phyloP scores from a whole-genome alignment of 2,797 vertebrate genomes.

The Champsocephalus gunnari region DNA sequence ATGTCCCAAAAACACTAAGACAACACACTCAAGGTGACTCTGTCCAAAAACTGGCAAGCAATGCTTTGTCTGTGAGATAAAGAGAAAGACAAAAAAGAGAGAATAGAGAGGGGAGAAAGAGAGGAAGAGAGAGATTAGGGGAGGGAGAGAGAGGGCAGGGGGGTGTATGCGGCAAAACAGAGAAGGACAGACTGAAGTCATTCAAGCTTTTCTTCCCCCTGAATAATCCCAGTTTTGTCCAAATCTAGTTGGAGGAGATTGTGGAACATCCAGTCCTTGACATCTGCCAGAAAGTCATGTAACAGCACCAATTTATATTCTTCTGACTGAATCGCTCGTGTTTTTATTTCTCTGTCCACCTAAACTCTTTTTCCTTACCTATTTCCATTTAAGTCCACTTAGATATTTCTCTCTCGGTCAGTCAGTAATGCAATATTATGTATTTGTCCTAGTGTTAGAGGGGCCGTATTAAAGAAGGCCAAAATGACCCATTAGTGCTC shows the following conservation, averaged over 20 bases:
- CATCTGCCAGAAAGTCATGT: constrained; percentile 67
- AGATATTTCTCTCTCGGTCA: neutral
- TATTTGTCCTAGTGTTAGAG: neutral
- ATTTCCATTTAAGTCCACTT: neutral
- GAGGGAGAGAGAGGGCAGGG: constrained; percentile 21
- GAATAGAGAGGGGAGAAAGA: constrained; percentile 37
- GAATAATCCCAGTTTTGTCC: constrained; percentile 78
- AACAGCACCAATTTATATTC: constrained; percentile 49
- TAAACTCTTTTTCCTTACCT: neutral
- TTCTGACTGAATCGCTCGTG: constrained; percentile 20
- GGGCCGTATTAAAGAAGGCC: neutral
- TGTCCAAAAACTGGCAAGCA: constrained; percentile 48
- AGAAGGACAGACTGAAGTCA: constrained; percentile 76
- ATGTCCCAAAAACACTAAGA: constrained; percentile 9
- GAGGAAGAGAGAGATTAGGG: constrained; percentile 56
- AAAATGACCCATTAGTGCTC: neutral
- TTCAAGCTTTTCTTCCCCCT: constrained; percentile 70
- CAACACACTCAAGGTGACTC: constrained; percentile 68
- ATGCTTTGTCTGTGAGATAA: constrained; percentile 63
- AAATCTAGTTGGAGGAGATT: constrained; percentile 75
- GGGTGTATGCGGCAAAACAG: constrained; percentile 56
- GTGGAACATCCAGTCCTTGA: constrained; percentile 73
- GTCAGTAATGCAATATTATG: neutral
- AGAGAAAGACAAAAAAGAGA: constrained; percentile 55
- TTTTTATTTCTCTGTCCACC: constrained; percentile 5